These are phyloP conservation scores for Machimus atricapillus DNA, from an alignment of 2,888 invertebrate species.

Conservation along the genomic window DNA sequence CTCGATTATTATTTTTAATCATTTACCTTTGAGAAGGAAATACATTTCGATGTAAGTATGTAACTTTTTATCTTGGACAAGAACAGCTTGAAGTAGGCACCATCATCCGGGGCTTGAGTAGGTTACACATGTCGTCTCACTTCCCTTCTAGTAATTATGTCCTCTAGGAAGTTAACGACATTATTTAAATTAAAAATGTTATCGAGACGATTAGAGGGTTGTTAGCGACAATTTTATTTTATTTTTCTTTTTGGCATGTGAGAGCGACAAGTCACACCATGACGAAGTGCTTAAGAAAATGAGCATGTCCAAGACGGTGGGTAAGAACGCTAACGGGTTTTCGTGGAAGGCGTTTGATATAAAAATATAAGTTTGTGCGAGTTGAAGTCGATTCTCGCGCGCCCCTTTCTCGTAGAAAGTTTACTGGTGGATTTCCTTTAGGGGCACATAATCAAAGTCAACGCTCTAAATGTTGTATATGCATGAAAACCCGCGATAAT, in stretches of 20 bases:
- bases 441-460: conserved; percentile 36
- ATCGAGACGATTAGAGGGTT: not conserved
- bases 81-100: not conserved
- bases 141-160: not conserved
- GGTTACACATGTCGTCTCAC: not conserved
- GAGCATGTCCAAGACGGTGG: not conserved
- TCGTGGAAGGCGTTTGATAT: not conserved
- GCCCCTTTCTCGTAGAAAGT: not conserved
- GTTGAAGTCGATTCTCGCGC: not conserved
- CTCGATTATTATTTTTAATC: not conserved
- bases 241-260: not conserved
- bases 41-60: not conserved
- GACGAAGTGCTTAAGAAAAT: not conserved
- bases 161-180: not conserved
- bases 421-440: not conserved
- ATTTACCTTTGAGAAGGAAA: not conserved
- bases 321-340: not conserved
- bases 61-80: not conserved
- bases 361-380: conserved; percentile 10
- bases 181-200: conserved; percentile 32
- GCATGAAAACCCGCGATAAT: conserved; percentile 43
- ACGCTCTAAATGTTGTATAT: conserved; percentile 33
- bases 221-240: not conserved
- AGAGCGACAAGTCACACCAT: not conserved
- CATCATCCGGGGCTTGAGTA: not conserved